These are phyloP conservation scores for Pammene aurita DNA, from an alignment of 2,888 invertebrate species.

Conservation along the genomic window DNA sequence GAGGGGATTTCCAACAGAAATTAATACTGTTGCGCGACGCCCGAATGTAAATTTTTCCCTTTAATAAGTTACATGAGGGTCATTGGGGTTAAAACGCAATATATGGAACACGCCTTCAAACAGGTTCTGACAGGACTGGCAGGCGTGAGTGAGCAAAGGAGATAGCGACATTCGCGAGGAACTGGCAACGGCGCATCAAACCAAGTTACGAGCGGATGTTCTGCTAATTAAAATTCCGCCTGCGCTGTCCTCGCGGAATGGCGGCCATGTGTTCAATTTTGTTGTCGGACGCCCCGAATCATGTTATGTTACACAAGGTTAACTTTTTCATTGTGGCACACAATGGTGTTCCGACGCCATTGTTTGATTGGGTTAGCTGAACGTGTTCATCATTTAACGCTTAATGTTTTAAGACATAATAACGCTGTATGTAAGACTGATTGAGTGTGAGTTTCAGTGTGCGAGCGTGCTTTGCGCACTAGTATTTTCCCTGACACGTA, in stretches of 20 bases:
- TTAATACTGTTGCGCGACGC: constrained; percentile 49
- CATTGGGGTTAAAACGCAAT: constrained; percentile 44
- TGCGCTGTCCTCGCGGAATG: constrained; percentile 83
- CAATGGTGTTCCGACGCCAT: constrained; percentile 63
- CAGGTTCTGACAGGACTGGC: constrained; percentile 57
- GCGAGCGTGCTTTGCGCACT: constrained; percentile 61
- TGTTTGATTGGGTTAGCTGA: constrained; percentile 46
- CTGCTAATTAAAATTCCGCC: constrained; percentile 84
- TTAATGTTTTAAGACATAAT: constrained; percentile 57
- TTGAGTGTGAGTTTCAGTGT: constrained; percentile 59
- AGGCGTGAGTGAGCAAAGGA: constrained; percentile 62
- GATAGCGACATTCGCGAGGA: constrained; percentile 58
- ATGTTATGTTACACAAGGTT: constrained; percentile 81
- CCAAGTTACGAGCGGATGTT: constrained; percentile 82
- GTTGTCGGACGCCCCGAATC: constrained; percentile 77
- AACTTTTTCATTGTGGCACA: constrained; percentile 64
- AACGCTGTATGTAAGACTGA: constrained; percentile 69
- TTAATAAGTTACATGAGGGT: constrained; percentile 58
- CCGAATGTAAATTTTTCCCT: constrained; percentile 55
- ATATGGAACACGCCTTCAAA: constrained; percentile 41
- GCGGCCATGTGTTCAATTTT: constrained; percentile 79
- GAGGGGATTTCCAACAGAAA: constrained; percentile 71
- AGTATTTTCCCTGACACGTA: constrained; percentile 60
- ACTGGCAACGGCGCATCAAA: constrained; percentile 77
- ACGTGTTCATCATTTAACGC: constrained; percentile 61